These are phyloP conservation scores for Tretioscincus oriximinensis DNA, from an alignment of 2,113 vertebrate genomes.

Conservation along the genomic window DNA sequence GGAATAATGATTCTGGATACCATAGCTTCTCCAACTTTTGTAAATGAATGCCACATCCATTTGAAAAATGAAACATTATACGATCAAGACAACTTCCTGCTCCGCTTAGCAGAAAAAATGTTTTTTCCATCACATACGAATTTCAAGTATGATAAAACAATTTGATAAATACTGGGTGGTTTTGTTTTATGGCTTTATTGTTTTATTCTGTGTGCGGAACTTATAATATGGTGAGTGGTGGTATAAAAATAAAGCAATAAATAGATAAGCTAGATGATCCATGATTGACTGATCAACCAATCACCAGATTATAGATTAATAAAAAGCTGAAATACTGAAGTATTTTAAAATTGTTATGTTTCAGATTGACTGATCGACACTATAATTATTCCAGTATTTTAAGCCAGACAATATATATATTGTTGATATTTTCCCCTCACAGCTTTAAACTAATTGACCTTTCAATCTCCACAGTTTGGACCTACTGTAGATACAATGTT, in stretches of 20 bases:
- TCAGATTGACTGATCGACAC: slow-evolving; percentile 3
- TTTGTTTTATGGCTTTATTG: too few species aligned
- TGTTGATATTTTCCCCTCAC: slow-evolving; percentile 15
- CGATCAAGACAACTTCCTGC: not conserved
- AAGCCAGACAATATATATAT: not conserved
- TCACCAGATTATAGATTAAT: too few species aligned
- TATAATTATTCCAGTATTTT: slow-evolving; percentile 15
- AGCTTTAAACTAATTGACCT: slow-evolving; percentile 62
- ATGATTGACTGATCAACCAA: too few species aligned
- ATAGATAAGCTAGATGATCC: too few species aligned
- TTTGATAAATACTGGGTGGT: too few species aligned
- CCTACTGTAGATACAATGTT: slow-evolving; percentile 60
- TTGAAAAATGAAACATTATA: not conserved
- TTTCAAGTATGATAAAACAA: not conserved
- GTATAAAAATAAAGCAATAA: too few species aligned
- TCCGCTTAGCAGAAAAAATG: too few species aligned
- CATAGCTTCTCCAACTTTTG: not conserved
- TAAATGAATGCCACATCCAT: not conserved
- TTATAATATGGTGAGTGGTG: too few species aligned
- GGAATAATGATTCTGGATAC: not conserved
- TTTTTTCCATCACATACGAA: not conserved
- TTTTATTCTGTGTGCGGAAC: too few species aligned
- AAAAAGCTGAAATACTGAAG: not conserved
- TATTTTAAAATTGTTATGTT: not conserved
- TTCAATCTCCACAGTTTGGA: slow-evolving; percentile 62